These are phyloP conservation scores for Rhingia rostrata DNA, from an alignment of 2,888 invertebrate species.

Conservation along the genomic window DNA sequence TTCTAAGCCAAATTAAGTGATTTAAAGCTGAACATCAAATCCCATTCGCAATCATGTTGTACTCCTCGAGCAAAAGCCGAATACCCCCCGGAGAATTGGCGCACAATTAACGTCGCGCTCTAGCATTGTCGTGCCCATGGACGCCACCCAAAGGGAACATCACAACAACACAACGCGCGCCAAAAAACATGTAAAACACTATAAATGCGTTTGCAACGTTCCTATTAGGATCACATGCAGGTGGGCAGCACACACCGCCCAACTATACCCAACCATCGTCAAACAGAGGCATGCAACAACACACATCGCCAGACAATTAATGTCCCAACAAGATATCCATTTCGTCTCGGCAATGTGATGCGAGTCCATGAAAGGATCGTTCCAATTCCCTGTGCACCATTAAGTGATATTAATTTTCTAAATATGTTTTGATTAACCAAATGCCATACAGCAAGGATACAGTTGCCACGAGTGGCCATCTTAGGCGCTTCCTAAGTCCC, in stretches of 20 bases:
- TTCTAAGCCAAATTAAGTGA: slow-evolving; percentile 24
- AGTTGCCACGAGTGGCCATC: slow-evolving; percentile 8
- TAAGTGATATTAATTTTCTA: slow-evolving; percentile 68
- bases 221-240: slow-evolving; percentile 36
- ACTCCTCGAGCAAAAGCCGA: neutral
- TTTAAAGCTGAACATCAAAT: neutral
- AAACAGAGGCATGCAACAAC: slow-evolving; percentile 3
- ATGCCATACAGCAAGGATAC: slow-evolving; percentile 31
- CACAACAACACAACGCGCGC: neutral
- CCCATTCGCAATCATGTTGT: neutral
- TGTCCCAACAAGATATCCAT: slow-evolving; percentile 36
- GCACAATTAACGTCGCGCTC: slow-evolving; percentile 12
- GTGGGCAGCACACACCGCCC: slow-evolving; percentile 18
- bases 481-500: slow-evolving; percentile 20
- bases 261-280: neutral
- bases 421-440: slow-evolving; percentile 72
- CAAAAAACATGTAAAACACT: slow-evolving; percentile 19
- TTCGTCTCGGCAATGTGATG: slow-evolving; percentile 23
- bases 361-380: slow-evolving; percentile 37
- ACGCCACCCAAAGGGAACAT: neutral
- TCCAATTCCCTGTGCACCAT: slow-evolving; percentile 56
- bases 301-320: slow-evolving; percentile 35
- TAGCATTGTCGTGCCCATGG: neutral
- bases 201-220: slow-evolving; percentile 19
- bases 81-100: slow-evolving; percentile 4